Percentiles rank a stretch among this genome's conserved stretches.
Conservation (phyloP, 1,140 invertebrate genomes). For the Oncopeltus fasciatus region DNA sequence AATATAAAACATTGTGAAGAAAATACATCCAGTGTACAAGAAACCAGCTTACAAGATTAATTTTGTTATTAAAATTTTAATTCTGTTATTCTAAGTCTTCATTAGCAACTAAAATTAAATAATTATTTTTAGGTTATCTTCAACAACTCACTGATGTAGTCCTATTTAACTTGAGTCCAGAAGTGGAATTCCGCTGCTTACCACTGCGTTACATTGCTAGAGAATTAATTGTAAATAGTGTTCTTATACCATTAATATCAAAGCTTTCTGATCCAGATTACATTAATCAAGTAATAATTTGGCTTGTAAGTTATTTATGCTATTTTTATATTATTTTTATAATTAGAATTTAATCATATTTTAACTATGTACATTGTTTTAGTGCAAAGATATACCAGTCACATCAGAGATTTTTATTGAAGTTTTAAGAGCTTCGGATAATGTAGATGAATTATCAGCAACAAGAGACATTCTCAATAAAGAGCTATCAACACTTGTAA, state of each 20-base stretch:
- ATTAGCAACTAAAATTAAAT: not conserved
- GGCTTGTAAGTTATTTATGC: constrained; percentile 54
- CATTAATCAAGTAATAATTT: constrained; percentile 81
- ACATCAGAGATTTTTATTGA: constrained; percentile 70
- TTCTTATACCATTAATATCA: constrained; percentile 65
- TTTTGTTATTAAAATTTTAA: no score
- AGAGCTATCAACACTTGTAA: constrained; percentile 60
- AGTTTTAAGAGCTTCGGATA: constrained; percentile 60
- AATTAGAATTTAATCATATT: no score
- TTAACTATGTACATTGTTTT: constrained; percentile 26
- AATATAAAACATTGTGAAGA: no score
- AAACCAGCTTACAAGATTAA: no score
- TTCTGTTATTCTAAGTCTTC: no score
- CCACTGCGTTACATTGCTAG: constrained; percentile 60
- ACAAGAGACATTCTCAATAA: constrained; percentile 61
- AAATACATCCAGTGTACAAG: no score
- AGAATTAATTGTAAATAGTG: constrained; percentile 65
- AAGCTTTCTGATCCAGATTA: constrained; percentile 85
- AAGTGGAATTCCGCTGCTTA: constrained; percentile 72
- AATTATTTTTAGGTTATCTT: constrained; percentile 49
- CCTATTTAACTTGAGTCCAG: constrained; percentile 70
- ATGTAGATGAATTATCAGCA: constrained; percentile 62
- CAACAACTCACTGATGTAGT: constrained; percentile 71
- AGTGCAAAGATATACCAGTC: constrained; percentile 62
- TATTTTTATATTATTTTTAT: no score